Conservation (phyloP, 2,888 invertebrate species). For the Micoletzkya japonica region DNA sequence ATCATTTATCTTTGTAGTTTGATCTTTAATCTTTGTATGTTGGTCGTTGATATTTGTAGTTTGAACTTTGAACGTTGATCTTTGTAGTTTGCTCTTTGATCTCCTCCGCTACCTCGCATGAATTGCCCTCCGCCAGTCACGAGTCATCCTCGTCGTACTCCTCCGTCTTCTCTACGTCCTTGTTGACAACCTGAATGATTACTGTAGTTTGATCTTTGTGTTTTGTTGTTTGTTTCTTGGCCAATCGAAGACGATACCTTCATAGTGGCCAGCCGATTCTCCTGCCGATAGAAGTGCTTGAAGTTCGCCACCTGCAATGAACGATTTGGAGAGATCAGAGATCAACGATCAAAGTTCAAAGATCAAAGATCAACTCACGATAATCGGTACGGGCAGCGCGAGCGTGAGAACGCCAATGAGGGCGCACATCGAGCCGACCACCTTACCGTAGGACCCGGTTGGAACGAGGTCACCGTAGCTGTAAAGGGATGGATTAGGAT, state of each 20-base stretch:
- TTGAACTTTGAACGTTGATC: no score
- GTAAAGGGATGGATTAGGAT: no score
- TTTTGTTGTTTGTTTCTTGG: not conserved
- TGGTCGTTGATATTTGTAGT: no score
- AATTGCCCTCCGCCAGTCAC: conserved; percentile 6
- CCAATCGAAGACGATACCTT: conserved; percentile 10
- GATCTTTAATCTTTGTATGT: no score
- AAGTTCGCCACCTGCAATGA: conserved; percentile 65
- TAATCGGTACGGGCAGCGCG: conserved; percentile 68
- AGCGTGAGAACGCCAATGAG: conserved; percentile 67
- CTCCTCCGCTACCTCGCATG: not conserved
- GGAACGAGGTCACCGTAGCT: conserved; percentile 66
- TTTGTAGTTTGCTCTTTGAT: not conserved
- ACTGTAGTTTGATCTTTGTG: not conserved
- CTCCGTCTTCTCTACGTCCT: conserved; percentile 18
- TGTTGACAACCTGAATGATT: conserved; percentile 8
- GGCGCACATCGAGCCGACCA: conserved; percentile 66
- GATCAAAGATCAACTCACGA: conserved; percentile 52
- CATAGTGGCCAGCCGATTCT: conserved; percentile 60
- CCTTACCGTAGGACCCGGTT: conserved; percentile 64
- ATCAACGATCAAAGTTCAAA: not conserved
- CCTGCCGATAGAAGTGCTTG: conserved; percentile 66
- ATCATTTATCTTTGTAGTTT: no score
- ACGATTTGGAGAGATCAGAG: not conserved
- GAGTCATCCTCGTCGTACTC: conserved; percentile 22